These are phyloP conservation scores for Ammospiza nelsoni DNA, from an alignment of 2,113 vertebrate genomes.

Conservation along the genomic window DNA sequence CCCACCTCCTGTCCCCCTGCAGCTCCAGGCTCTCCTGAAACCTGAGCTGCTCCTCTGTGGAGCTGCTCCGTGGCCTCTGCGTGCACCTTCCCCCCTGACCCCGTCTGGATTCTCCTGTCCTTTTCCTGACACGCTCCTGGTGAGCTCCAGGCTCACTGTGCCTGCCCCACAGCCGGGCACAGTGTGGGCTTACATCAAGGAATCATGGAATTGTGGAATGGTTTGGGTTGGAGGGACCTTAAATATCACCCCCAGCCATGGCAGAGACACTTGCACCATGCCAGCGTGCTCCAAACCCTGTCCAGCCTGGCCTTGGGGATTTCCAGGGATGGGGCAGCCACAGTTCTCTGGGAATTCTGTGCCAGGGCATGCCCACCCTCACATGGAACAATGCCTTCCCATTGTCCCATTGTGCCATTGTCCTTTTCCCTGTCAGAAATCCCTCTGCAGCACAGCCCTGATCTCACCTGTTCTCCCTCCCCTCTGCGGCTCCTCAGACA, in stretches of 20 bases:
- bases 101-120: conserved; percentile 66
- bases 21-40: conserved; percentile 73
- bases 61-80: conserved; percentile 72
- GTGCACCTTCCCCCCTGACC: conserved; percentile 82
- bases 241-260: background rate
- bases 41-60: conserved; percentile 48
- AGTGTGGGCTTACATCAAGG: accelerated
- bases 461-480: background rate
- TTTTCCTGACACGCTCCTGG: conserved; percentile 49
- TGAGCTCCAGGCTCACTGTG: background rate
- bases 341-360: background rate
- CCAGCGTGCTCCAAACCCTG: accelerated
- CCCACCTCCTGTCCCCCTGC: conserved; percentile 70
- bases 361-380: background rate
- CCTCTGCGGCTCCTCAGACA: background rate
- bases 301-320: background rate
- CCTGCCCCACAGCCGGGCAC: accelerated
- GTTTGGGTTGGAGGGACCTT: background rate
- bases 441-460: background rate
- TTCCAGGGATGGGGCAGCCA: background rate
- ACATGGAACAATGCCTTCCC: background rate
- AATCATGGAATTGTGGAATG: accelerated
- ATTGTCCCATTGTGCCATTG: background rate
- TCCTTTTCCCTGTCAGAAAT: background rate
- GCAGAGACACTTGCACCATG: accelerated